Base-by-base conservation (phyloP, 1,140 invertebrate species). In the Arctopsyche grandis region DNA sequence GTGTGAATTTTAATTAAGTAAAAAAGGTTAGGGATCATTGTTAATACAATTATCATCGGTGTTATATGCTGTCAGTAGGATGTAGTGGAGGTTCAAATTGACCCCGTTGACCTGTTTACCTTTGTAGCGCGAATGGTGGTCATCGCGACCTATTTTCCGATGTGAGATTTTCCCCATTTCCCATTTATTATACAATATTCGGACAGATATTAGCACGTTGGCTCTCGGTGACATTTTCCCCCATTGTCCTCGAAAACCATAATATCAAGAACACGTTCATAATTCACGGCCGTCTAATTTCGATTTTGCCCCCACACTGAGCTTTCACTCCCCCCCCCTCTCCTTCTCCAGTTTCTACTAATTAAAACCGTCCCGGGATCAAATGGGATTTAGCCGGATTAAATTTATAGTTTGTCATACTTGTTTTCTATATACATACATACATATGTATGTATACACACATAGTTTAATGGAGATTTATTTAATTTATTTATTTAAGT, bases 71-170 rank as follows among this genome's bases (percentile, higher is more conserved):
- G 29, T 38, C 29, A 7, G 3, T 38, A 38, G 1, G 29, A 4
- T 14, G 48, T 52, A 16, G 63, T 22, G 63, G 0, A 71, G 22
- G 22, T 71, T 38, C 38, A 16, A 71, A 9, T 71, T 71, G 69
- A 71, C 69, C 69, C 69, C 14, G 14, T 46, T 19, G 69, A 71
- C 69, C 69, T 46, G 38, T 71, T 71, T 46, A 71, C 69, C 69
- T 71, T 71, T 71, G 22, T 4, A 69, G 26, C 29, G 63, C 63
- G 22, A 26, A 26, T 10, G 14, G 24, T 46, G 38, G 12, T 7
- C 69, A 38, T 19, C n/a, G 24, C 44, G 69, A 71, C 69, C 69
- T 19, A 19, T 71, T 71, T 71, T 52, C 63, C 24, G 24, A 29
- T 66, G 19, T 16, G 22, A 12, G 21, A 66, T 66, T 26, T 26